Percentiles rank a stretch among this genome's conserved stretches.
These are phyloP conservation scores for Emydura subglobosa DNA, from an alignment of 2,113 vertebrate species.

Conservation along the genomic window DNA sequence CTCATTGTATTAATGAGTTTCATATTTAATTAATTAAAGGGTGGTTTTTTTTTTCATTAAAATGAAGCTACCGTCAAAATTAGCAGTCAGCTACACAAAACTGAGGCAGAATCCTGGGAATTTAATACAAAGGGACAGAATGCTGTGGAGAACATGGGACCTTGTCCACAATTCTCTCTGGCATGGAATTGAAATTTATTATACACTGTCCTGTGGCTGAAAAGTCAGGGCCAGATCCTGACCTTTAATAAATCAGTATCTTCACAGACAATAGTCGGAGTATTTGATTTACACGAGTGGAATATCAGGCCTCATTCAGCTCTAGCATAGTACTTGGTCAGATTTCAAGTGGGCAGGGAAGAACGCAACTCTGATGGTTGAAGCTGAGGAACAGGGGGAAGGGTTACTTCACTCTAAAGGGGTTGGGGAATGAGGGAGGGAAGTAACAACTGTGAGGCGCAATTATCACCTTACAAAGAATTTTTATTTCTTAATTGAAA, in stretches of 20 bases:
- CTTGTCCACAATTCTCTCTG: not conserved
- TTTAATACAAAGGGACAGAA: not conserved
- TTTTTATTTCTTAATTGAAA: not conserved
- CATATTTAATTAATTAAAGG: not conserved
- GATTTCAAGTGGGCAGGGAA: not conserved
- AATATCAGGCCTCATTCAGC: not conserved
- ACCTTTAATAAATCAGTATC: not conserved
- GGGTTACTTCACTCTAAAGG: not conserved
- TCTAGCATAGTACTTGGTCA: not conserved
- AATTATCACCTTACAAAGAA: not conserved
- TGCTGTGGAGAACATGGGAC: not conserved
- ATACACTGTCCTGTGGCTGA: not conserved
- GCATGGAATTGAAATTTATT: fast-evolving
- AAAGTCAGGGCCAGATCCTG: not conserved
- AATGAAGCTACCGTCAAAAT: not conserved
- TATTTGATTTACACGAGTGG: not conserved
- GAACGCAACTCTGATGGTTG: not conserved
- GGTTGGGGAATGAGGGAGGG: not conserved
- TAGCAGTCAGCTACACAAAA: not conserved
- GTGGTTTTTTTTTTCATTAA: not conserved
- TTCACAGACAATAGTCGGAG: not conserved
- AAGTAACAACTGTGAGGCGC: not conserved
- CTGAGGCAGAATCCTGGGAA: not conserved
- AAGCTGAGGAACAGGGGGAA: not conserved
- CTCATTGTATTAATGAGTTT: not conserved